Percentiles rank a stretch among this genome's conserved stretches.
phyloP scores from a whole-genome alignment of 2,888 invertebrate species.

The Actias luna region DNA sequence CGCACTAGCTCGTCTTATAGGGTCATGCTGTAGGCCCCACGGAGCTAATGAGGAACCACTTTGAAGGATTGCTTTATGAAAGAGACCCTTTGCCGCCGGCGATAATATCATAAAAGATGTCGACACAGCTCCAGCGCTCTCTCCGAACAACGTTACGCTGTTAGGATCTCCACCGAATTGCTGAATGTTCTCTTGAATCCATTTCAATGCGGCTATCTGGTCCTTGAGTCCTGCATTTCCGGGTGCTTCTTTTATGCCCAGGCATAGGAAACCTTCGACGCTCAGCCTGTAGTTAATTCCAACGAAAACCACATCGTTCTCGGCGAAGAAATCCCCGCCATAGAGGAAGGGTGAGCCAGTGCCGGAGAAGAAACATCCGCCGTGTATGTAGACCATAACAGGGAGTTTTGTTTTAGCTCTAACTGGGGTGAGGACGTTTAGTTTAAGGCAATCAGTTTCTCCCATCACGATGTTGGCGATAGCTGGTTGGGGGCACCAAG shows the following conservation, averaged over 20 bases:
- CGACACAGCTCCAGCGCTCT: slow-evolving; percentile 72
- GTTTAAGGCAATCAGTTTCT: slow-evolving; percentile 62
- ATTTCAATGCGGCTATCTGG: slow-evolving; percentile 67
- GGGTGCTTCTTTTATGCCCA: slow-evolving; percentile 83
- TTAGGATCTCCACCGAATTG: slow-evolving; percentile 69
- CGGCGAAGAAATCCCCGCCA: slow-evolving; percentile 82
- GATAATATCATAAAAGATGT: slow-evolving; percentile 64
- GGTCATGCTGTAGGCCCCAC: slow-evolving; percentile 66
- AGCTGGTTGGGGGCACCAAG: slow-evolving; percentile 64
- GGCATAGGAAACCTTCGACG: slow-evolving; percentile 83
- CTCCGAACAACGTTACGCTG: slow-evolving; percentile 70
- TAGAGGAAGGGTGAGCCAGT: slow-evolving; percentile 81
- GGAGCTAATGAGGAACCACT: slow-evolving; percentile 68
- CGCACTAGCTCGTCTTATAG: slow-evolving; percentile 55
- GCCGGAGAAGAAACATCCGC: slow-evolving; percentile 83
- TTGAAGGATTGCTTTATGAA: slow-evolving; percentile 68
- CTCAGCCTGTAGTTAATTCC: slow-evolving; percentile 83
- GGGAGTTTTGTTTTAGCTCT: slow-evolving; percentile 52
- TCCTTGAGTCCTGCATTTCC: slow-evolving; percentile 85
- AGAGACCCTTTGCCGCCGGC: slow-evolving; percentile 60
- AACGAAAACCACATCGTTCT: slow-evolving; percentile 81
- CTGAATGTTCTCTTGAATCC: slow-evolving; percentile 65
- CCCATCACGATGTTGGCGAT: slow-evolving; percentile 51
- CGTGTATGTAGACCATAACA: slow-evolving; percentile 85
- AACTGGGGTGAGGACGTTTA: slow-evolving; percentile 63